These are phyloP conservation scores for Chaenogobius annularis DNA, from an alignment of 2,113 vertebrate species.

Conservation along the genomic window DNA sequence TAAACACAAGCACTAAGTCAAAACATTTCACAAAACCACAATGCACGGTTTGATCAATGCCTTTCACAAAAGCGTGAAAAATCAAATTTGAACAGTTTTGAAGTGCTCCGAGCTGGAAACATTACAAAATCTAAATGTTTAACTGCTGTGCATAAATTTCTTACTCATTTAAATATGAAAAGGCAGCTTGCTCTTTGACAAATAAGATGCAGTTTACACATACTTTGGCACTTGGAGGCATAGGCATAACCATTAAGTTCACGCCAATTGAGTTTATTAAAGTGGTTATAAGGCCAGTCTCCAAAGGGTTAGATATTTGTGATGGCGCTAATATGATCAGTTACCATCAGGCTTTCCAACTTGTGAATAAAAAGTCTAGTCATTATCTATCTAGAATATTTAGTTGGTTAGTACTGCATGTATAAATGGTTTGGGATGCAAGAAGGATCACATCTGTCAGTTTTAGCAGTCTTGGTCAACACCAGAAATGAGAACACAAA, in stretches of 20 bases:
- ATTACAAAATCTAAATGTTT: conserved; percentile 1
- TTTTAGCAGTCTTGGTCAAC: background rate
- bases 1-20: background rate
- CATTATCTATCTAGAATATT: background rate
- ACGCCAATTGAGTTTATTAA: background rate
- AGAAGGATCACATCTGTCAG: conserved; percentile 7
- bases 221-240: background rate
- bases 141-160: conserved; percentile 10
- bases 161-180: conserved; percentile 34
- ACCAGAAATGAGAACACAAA: background rate
- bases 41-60: background rate
- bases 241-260: background rate
- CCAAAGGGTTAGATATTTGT: background rate
- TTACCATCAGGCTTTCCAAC: background rate
- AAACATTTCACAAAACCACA: conserved; percentile 2
- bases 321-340: background rate
- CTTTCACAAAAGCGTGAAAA: background rate
- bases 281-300: background rate
- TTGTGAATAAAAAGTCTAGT: background rate
- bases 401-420: background rate
- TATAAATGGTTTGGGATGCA: background rate
- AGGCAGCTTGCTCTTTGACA: background rate
- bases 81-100: conserved; percentile 1
- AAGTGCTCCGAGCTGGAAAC: background rate
- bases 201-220: background rate